Evolutionary conservation across 2,888 invertebrate genomes (phyloP).

Genomic region (Sussaba pulchella): DNA sequence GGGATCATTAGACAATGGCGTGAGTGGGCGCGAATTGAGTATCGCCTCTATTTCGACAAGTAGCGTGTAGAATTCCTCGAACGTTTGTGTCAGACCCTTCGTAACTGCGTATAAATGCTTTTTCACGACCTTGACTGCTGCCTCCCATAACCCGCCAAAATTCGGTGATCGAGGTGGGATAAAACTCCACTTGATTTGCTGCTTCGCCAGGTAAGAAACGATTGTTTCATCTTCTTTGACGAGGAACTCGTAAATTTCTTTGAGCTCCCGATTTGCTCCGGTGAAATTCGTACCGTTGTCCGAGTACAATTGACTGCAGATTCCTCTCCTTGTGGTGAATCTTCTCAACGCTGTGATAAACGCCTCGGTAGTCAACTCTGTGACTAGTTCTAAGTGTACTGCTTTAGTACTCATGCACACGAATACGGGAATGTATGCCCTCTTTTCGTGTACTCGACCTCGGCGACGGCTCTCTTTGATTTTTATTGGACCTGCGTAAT

Average conservation of each 20-base stretch:
- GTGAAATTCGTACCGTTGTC: slow-evolving; percentile 64
- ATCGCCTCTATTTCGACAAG: slow-evolving; percentile 56
- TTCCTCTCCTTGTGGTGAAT: slow-evolving; percentile 58
- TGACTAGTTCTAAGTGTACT: slow-evolving; percentile 62
- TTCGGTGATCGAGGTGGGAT: slow-evolving; percentile 55
- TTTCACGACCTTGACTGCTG: slow-evolving; percentile 58
- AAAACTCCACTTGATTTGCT: slow-evolving; percentile 41
- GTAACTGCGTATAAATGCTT: slow-evolving; percentile 54
- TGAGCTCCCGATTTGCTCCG: slow-evolving; percentile 56
- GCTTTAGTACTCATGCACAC: slow-evolving; percentile 67
- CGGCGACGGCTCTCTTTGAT: slow-evolving; percentile 68
- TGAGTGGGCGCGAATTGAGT: slow-evolving; percentile 55
- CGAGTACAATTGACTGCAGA: slow-evolving; percentile 48
- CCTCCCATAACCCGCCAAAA: slow-evolving; percentile 62
- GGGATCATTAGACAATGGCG: slow-evolving; percentile 54
- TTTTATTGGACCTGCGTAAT: slow-evolving; percentile 65
- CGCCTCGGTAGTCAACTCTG: slow-evolving; percentile 51
- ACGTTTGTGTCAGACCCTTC: slow-evolving; percentile 28
- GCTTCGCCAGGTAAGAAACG: slow-evolving; percentile 10
- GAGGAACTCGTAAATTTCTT: slow-evolving; percentile 13
- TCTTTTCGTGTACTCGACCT: slow-evolving; percentile 65
- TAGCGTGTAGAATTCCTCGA: slow-evolving; percentile 54
- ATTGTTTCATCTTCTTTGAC: slow-evolving; percentile 4
- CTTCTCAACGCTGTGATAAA: slow-evolving; percentile 59
- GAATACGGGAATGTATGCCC: slow-evolving; percentile 70